Conservation (phyloP, 1,140 invertebrate species). For the Ephestia elutella region DNA sequence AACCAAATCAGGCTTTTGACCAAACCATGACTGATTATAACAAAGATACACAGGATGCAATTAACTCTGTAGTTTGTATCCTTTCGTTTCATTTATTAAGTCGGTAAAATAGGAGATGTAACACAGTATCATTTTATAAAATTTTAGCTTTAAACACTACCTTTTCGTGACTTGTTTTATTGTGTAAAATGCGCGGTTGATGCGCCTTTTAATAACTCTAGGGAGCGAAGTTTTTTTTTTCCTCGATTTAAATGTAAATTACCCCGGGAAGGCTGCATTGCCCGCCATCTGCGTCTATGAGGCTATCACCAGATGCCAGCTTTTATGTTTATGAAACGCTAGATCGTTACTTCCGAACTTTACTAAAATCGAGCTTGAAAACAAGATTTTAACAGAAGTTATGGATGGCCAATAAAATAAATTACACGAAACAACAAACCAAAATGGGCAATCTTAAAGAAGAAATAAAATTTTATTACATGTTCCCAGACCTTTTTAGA, state of each 20-base stretch:
- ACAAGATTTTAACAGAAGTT: too few species aligned
- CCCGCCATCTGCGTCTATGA: slow-evolving; percentile 19
- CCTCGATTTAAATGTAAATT: slow-evolving; percentile 35
- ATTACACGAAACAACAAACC: not conserved
- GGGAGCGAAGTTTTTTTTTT: slow-evolving; percentile 6
- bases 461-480: slow-evolving; percentile 57
- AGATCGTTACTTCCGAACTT: not conserved
- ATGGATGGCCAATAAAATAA: not conserved
- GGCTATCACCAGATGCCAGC: slow-evolving; percentile 12
- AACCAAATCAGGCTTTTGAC: not conserved
- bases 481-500: slow-evolving; percentile 42
- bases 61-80: not conserved
- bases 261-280: slow-evolving; percentile 16
- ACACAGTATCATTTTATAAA: not conserved
- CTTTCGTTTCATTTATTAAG: not conserved
- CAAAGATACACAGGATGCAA: not conserved
- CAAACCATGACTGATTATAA: not conserved
- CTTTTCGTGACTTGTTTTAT: not conserved
- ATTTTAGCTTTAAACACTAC: not conserved
- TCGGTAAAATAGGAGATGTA: not conserved
- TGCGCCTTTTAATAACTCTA: slow-evolving; percentile 2
- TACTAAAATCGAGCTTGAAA: too few species aligned
- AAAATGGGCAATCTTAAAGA: slow-evolving; percentile 25
- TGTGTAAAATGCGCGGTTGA: not conserved
- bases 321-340: slow-evolving; percentile 31